Conservation (phyloP, 2,113 vertebrate species). For the Aegypius monachus region DNA sequence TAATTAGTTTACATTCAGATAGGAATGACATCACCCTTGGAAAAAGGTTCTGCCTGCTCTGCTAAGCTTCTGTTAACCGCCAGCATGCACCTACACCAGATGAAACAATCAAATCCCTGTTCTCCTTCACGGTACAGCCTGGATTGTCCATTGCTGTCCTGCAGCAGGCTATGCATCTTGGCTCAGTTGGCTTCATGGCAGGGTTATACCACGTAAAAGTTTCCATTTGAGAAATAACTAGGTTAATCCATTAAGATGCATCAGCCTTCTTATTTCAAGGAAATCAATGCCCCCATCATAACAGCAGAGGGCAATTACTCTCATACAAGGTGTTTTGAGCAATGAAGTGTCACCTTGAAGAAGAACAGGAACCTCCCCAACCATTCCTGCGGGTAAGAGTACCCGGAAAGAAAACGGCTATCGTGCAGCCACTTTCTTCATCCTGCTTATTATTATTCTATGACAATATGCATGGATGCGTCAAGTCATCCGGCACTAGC, state of each 20-base stretch:
- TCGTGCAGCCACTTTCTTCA: not conserved
- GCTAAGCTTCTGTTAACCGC: not conserved
- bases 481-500: not conserved
- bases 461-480: not conserved
- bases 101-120: not conserved
- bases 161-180: not conserved
- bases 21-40: not conserved
- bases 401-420: not conserved
- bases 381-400: not conserved
- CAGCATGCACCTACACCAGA: not conserved
- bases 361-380: not conserved
- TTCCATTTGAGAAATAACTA: not conserved
- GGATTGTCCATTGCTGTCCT: not conserved
- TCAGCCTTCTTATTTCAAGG: not conserved
- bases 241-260: not conserved
- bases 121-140: not conserved
- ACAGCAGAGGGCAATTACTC: not conserved
- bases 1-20: conserved; percentile 22
- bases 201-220: fast-evolving
- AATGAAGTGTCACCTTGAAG: not conserved
- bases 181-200: not conserved
- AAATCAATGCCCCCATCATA: not conserved
- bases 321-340: not conserved
- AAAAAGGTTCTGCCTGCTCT: not conserved
- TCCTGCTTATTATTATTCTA: not conserved